Base-by-base conservation (phyloP, 2,888 invertebrate genomes). In the Melanargia galathea region DNA sequence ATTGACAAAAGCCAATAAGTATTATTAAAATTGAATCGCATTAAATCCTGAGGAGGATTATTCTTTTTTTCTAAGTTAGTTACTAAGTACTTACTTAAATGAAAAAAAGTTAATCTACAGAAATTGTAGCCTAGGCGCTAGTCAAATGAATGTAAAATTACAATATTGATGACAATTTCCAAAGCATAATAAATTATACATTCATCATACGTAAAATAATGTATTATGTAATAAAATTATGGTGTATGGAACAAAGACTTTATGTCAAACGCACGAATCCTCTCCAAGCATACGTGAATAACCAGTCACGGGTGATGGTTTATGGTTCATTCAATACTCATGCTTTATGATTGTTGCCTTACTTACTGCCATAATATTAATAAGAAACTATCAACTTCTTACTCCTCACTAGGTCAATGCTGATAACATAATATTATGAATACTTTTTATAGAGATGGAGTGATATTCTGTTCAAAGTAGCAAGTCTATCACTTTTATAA, bases 371-470 rank as follows among this genome's bases (percentile, higher is more conserved):
- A 51, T 56, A 58, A 51, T 56, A 58, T 64, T 56, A 64, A 64
- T 57, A 64, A 63, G 33, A 61, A 58, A 33, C 26, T 58, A 58
- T 49, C 18, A 58, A 52, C 62, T 63, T 57, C 49, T 46, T 56
- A 51, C 66, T 66, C 18, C 68, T 72, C 69, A 74, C 73, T 77
- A 67, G 80, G 83, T 82, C 80, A 83, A 79, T 79, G 79, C 64
- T 75, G 70, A 76, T 75, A 75, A 71, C 65, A 61, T 30, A 30
- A 30, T 6, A 43, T 18, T 73, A 67, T 26, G 33, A 16, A 26
- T 22, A 58, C 6, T 10, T 20, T 30, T 70, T 66, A 71, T 77
- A 70, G 74, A 74, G 70, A 76, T 74, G 22, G 57, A 62, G 63
- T 69, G 66, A 73, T 70, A 61, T 63, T 64, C 45, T 56, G 57